Evolutionary conservation across 2,797 vertebrate species (phyloP).

Genomic region (Selene dorsalis): DNA sequence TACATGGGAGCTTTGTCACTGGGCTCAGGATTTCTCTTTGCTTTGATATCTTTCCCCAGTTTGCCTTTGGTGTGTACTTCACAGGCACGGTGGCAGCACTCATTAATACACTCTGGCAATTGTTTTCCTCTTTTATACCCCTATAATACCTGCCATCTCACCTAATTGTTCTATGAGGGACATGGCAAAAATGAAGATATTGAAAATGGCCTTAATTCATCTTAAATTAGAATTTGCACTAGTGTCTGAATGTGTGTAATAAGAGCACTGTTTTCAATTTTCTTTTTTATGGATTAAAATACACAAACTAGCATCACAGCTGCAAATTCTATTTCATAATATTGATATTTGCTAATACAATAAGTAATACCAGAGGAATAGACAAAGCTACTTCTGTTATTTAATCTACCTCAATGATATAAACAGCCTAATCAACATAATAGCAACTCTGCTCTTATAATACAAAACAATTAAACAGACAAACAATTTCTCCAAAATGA

Average conservation of each 20-base stretch:
- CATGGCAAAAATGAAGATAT: background rate
- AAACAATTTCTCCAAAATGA: background rate
- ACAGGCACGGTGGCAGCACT: constrained; percentile 60
- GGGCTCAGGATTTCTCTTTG: constrained; percentile 48
- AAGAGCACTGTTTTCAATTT: background rate
- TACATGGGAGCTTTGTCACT: constrained; percentile 48
- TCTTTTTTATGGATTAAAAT: background rate
- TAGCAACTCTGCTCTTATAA: too few relatives aligned
- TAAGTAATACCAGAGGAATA: background rate
- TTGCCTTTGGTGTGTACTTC: constrained; percentile 73
- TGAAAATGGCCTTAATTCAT: constrained; percentile 34
- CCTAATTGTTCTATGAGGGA: constrained; percentile 52
- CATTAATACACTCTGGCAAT: constrained; percentile 63
- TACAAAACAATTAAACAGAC: too few relatives aligned
- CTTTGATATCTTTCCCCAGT: constrained; percentile 69
- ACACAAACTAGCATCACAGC: background rate
- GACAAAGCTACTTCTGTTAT: too few relatives aligned
- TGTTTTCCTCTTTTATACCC: constrained; percentile 49
- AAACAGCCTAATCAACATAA: too few relatives aligned
- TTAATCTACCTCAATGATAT: too few relatives aligned
- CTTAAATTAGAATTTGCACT: constrained; percentile 12
- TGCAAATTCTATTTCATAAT: background rate
- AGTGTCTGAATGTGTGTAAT: constrained; percentile 5
- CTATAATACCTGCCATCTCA: constrained; percentile 32
- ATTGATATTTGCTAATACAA: background rate